Evolutionary conservation across 2,888 invertebrate genomes (phyloP), one percentile per base, ranked within the genome.

Genomic region (Thereva nobilitata): DNA sequence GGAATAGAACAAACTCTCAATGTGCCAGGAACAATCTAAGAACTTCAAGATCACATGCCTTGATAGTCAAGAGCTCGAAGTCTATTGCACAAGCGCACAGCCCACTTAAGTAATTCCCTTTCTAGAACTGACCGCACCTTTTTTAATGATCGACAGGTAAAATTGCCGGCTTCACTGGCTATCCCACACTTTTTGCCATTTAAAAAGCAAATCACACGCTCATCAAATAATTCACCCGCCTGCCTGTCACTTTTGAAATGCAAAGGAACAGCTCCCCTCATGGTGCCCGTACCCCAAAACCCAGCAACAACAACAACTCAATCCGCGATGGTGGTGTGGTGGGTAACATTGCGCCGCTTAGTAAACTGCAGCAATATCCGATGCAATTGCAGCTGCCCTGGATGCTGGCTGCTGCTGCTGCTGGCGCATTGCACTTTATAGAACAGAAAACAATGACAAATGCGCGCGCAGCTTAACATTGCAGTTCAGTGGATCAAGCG

Each of bases 121-220:
- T 64, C 64, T 64, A 64, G 64, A 64, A 55, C 45, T 54, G 53
- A 64, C 64, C 64, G 64, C 64, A 64, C 64, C 64, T 64, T 54
- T 64, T 64, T 64, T 64, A 64, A 64, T 64, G 64, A 64, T 64
- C 64, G 64, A 37, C 64, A 55, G 40, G 64, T 53, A 64, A 64
- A 64, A 64, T 64, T 64, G 38, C 45, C 47, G 64, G 64, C 64
- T 64, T 64, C 55, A 38, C 45, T 45, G 64, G 64, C 64, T 64
- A 64, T 64, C 64, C 64, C 64, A 64, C 64, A 64, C 64, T 64
- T 64, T 47, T 64, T 54, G 64, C 54, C 64, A 54, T 55, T 64
- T 55, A 64, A 64, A 64, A 64, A 53, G 64, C 64, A 64, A 64
- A 64, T 64, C 64, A 64, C 64, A 64, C 64, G 64, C 64, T 64